Evolutionary conservation across 2,113 vertebrate species (phyloP).

Genomic region (Brevimyrus niger): DNA sequence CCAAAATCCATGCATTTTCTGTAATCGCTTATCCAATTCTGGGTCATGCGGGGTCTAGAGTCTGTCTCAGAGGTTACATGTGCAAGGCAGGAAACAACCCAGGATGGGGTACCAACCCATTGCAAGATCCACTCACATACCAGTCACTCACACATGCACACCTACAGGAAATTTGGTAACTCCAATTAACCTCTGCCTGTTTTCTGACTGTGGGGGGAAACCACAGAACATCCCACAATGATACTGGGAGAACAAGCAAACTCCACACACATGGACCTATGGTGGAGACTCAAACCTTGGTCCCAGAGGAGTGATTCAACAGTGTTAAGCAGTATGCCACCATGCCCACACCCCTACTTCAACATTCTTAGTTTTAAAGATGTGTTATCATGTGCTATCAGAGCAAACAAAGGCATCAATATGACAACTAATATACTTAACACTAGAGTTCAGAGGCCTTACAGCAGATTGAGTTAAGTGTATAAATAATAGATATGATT

Average conservation of each 20-base stretch:
- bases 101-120: too few relatives aligned
- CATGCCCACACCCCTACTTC: background rate
- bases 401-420: background rate
- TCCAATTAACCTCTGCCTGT: background rate
- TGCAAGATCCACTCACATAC: too few relatives aligned
- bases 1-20: too few relatives aligned
- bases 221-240: background rate
- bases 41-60: too few relatives aligned
- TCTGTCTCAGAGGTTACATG: too few relatives aligned
- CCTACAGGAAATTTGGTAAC: background rate
- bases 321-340: background rate
- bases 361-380: background rate
- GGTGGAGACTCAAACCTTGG: background rate
- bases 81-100: background rate
- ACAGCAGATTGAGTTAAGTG: background rate
- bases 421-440: background rate
- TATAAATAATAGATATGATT: background rate
- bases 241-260: background rate
- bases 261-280: background rate
- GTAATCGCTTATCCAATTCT: too few relatives aligned
- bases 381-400: background rate
- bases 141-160: background rate
- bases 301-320: background rate
- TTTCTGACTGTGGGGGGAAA: background rate
- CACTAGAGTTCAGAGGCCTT: background rate